These are phyloP conservation scores for Urocyon cinereoargenteus DNA, from an alignment of 2,797 vertebrate species.

Conservation along the genomic window DNA sequence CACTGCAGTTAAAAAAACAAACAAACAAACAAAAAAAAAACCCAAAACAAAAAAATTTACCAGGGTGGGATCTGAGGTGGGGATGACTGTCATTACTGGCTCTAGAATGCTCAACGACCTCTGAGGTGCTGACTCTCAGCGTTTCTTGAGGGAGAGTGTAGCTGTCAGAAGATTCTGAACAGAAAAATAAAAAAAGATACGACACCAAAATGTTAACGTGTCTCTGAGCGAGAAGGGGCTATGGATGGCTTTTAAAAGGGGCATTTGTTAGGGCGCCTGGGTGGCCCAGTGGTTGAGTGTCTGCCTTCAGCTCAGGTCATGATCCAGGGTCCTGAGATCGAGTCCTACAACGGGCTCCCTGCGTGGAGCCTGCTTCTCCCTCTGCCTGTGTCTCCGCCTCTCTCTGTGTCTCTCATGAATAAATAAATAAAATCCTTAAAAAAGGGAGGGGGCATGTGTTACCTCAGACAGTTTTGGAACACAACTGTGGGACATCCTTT, in stretches of 20 bases:
- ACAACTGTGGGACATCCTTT: rapidly evolving
- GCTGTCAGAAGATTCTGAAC: neutral
- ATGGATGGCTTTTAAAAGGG: neutral
- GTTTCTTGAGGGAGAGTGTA: neutral
- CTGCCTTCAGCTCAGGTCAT: no score
- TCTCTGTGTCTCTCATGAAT: no score
- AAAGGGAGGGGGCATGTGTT: rapidly evolving
- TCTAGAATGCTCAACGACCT: neutral
- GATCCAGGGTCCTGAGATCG: no score
- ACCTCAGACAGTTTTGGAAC: neutral
- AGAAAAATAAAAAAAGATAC: neutral
- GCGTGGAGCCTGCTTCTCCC: no score
- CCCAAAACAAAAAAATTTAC: neutral
- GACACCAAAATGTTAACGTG: neutral
- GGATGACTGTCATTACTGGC: neutral
- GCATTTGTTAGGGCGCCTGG: rapidly evolving
- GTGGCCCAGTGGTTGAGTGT: no score
- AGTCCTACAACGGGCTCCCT: no score
- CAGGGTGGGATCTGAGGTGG: neutral
- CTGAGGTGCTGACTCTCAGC: neutral
- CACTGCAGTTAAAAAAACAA: neutral
- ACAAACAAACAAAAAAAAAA: neutral
- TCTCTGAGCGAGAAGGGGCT: neutral
- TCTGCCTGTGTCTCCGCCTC: no score
- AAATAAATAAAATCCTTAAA: no score